Base-by-base conservation (phyloP, 2,113 vertebrate genomes). In the Miniopterus natalensis region DNA sequence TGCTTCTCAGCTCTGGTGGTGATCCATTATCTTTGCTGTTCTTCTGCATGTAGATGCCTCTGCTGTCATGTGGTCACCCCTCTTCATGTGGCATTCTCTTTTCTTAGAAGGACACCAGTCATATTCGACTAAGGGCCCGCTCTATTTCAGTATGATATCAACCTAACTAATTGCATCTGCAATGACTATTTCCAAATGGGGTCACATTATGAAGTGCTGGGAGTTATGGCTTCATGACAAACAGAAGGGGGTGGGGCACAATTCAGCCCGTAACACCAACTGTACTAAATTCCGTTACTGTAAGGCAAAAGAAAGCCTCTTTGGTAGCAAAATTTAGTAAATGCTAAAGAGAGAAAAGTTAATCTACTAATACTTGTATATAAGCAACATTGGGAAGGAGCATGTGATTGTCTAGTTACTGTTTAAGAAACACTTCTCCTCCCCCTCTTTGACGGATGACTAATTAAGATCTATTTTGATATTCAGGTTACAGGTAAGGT, bases 381-480 rank as follows among this genome's bases (percentile, higher is more conserved):
- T 13, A 84, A 90, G 27, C 25, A 84, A 18, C 13, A 66, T 4
- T 21, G 74, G 74, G 13, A 86, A 84, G 65, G 8, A 65, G 2
- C 29, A 53, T 51, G 42, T 51, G 31, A 78, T 6, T 75, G 51
- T 65, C 29, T 25, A 88, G 18, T 88, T 70, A 36, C 18, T 81
- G 8, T 21, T 75, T 92, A 36, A 49, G 14, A 68, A 94, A 59
- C 6, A 66, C 20, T 55, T 66, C 5, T 86, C 68, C 0, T 88
- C 73, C 0, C 5, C 1, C 5, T 31, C 11, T 92, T 70, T 84
- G 27, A 78, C 31, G 11, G 8, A 40, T 47, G 27, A 42, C 63
- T 85, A 84, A 6, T 74, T 85, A 83, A 94, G 3, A 29, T 61
- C 8, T 66, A 17, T 21, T 86, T 95, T 92, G 74, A 70, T 53